Percentiles rank a stretch among this genome's conserved stretches.
phyloP scores from a whole-genome alignment of 2,113 vertebrate species.

The Gallinago paraguaiae region DNA sequence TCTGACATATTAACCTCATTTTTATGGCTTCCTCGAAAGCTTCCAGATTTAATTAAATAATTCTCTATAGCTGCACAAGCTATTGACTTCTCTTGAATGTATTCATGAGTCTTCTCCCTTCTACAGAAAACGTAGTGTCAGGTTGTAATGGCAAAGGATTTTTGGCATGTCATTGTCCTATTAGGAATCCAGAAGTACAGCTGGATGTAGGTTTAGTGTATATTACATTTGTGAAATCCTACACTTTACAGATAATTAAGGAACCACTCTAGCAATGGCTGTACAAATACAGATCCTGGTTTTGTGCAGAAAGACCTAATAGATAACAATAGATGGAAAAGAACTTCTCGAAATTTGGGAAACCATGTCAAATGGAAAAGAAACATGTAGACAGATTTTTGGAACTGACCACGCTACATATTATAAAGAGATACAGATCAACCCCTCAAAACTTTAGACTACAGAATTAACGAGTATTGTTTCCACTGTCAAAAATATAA shows the following conservation, averaged over 20 bases:
- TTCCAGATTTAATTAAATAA: slow-evolving; percentile 66
- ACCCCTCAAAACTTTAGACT: slow-evolving; percentile 15
- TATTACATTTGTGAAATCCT: not conserved
- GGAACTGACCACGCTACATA: slow-evolving; percentile 39
- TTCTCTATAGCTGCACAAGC: slow-evolving; percentile 32
- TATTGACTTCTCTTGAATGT: slow-evolving; percentile 49
- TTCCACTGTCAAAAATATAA: slow-evolving; percentile 37
- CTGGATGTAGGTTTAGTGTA: not conserved
- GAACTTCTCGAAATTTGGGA: slow-evolving; percentile 38
- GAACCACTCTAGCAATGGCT: not conserved
- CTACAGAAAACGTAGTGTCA: not conserved
- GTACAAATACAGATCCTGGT: not conserved
- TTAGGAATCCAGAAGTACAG: not conserved
- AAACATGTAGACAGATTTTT: slow-evolving; percentile 60
- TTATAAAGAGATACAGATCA: slow-evolving; percentile 54
- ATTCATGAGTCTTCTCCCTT: slow-evolving; percentile 45
- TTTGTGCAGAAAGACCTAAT: not conserved
- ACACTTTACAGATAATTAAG: not conserved
- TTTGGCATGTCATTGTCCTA: not conserved
- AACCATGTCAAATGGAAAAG: slow-evolving; percentile 40
- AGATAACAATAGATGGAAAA: slow-evolving; percentile 7
- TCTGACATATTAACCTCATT: slow-evolving; percentile 70
- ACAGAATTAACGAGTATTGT: slow-evolving; percentile 39
- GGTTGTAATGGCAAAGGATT: slow-evolving; percentile 16
- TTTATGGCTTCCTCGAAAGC: slow-evolving; percentile 55